Percentiles rank a stretch among this genome's conserved stretches.
Evolutionary conservation across 2,113 vertebrate genomes (phyloP).

Genomic region (Cisticola juncidis): DNA sequence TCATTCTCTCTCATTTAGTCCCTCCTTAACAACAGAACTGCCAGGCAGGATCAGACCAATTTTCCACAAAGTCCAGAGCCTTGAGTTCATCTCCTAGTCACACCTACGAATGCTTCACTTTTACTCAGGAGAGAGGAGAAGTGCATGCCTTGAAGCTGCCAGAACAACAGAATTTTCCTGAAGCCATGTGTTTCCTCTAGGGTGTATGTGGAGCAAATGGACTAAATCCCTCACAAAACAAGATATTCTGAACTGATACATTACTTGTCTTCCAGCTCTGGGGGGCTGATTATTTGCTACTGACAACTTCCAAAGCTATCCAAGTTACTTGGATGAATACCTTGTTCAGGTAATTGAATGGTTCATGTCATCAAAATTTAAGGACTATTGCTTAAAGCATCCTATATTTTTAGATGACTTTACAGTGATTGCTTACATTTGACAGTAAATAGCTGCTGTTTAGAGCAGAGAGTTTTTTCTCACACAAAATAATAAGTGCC

Average conservation of each 20-base stretch:
- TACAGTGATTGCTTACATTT: not conserved
- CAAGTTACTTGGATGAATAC: not conserved
- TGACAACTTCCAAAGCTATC: not conserved
- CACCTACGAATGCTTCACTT: not conserved
- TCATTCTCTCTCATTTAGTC: rapidly evolving
- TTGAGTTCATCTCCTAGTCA: not conserved
- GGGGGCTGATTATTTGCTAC: not conserved
- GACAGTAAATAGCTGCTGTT: not conserved
- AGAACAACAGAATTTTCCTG: not conserved
- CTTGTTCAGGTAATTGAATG: not conserved
- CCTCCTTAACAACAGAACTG: not conserved
- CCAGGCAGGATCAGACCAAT: not conserved
- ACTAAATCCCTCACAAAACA: not conserved
- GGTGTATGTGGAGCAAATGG: not conserved
- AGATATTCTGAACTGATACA: not conserved
- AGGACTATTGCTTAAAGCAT: not conserved
- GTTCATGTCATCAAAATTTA: not conserved
- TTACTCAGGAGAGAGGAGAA: not conserved
- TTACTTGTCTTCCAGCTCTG: not conserved
- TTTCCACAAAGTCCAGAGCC: not conserved
- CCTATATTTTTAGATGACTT: not conserved
- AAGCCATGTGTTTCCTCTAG: not conserved
- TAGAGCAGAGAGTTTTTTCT: not conserved
- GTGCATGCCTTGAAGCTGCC: not conserved
- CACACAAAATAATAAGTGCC: not conserved